Conservation (phyloP, 2,797 vertebrate genomes). For the Harpagifer antarcticus region DNA sequence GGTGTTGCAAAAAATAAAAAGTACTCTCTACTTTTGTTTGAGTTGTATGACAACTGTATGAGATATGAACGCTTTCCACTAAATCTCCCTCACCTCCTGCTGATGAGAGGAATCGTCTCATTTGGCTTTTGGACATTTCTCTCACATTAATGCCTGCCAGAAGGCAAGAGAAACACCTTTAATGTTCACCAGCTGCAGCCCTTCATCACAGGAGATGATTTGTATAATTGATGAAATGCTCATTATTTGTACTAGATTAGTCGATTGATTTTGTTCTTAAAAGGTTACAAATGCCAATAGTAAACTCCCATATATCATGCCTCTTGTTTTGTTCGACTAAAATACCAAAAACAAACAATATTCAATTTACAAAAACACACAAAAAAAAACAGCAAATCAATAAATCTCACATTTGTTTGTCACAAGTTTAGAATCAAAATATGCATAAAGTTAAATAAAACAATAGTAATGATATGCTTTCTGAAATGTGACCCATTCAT, state of each 20-base stretch:
- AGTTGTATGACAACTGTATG: neutral
- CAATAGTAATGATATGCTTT: neutral
- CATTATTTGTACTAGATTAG: neutral
- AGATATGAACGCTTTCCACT: slow-evolving; percentile 32
- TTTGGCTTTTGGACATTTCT: slow-evolving; percentile 54
- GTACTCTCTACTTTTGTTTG: too few species aligned
- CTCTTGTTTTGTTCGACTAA: neutral
- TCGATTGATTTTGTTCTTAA: neutral
- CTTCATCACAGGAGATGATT: neutral
- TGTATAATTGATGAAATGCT: neutral
- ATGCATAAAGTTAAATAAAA: neutral
- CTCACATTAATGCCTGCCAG: slow-evolving; percentile 69
- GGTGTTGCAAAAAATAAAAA: neutral
- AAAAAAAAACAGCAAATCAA: neutral
- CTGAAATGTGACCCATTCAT: neutral
- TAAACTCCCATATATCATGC: neutral
- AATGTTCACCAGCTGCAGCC: slow-evolving; percentile 1
- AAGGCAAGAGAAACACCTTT: neutral
- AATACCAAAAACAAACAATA: neutral
- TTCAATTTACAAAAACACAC: neutral
- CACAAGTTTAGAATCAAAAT: too few species aligned
- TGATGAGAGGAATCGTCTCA: slow-evolving; percentile 64
- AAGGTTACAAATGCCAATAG: neutral
- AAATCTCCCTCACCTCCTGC: slow-evolving; percentile 71
- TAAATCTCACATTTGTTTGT: too few species aligned